Conservation (phyloP, 2,113 vertebrate species). For the Aptenodytes forsteri region DNA sequence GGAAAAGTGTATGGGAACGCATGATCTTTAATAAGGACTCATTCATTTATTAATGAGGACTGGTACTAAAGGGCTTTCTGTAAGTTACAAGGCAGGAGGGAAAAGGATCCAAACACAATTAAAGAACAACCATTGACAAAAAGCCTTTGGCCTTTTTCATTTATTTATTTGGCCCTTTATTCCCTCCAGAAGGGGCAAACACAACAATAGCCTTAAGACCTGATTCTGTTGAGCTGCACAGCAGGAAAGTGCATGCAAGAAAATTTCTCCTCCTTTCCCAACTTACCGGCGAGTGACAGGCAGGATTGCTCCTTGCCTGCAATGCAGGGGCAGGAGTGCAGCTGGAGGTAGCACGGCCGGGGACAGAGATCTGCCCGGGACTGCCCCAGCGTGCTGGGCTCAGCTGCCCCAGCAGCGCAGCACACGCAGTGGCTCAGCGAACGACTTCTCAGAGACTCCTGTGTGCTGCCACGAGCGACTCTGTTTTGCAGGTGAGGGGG, state of each 20-base stretch:
- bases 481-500: background rate
- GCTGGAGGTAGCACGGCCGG: rapidly evolving
- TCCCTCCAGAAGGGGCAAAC: background rate
- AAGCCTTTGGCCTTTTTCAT: background rate
- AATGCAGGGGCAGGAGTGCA: background rate
- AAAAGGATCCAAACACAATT: background rate
- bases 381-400: background rate
- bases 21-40: background rate
- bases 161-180: constrained; percentile 33
- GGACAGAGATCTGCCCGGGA: background rate
- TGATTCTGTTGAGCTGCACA: background rate
- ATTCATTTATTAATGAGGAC: background rate
- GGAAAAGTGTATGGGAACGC: background rate
- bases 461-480: rapidly evolving
- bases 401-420: background rate
- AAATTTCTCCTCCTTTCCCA: background rate
- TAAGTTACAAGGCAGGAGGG: background rate
- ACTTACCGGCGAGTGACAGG: rapidly evolving
- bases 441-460: background rate
- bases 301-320: background rate
- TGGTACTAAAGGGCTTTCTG: background rate
- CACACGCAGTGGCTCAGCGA: rapidly evolving
- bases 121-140: background rate
- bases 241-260: background rate
- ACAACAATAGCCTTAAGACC: background rate